Conservation (phyloP, 2,797 vertebrate species). For the Acanthurus leucopareius region DNA sequence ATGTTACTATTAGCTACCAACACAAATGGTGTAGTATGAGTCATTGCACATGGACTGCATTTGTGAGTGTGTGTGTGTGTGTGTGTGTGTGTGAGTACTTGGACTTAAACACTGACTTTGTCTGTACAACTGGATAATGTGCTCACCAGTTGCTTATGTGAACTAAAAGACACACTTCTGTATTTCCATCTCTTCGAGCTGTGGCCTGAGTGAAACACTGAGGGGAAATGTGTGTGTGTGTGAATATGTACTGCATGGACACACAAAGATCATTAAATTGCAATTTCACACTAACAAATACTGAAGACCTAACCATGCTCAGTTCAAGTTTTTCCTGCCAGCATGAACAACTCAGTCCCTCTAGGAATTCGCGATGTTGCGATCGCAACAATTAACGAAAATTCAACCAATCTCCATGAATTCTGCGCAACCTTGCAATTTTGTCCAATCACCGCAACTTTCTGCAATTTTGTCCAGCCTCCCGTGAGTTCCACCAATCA, state of each 20-base stretch:
- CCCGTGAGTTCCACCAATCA: too few species aligned
- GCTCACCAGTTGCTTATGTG: neutral
- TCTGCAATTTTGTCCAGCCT: too few species aligned
- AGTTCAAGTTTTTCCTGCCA: neutral
- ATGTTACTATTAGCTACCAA: conserved; percentile 6
- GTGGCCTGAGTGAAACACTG: neutral
- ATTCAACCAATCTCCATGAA: too few species aligned
- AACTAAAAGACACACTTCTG: conserved; percentile 5
- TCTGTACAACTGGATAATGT: neutral
- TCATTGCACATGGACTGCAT: neutral
- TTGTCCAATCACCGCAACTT: too few species aligned
- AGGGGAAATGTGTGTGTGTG: neutral
- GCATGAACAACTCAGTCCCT: neutral
- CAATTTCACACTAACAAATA: neutral
- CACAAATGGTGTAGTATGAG: conserved; percentile 10
- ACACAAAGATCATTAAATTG: neutral
- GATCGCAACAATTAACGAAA: too few species aligned
- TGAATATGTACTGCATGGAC: neutral
- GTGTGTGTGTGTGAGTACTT: neutral
- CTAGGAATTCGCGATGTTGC: too few species aligned
- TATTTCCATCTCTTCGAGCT: neutral
- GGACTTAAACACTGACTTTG: neutral
- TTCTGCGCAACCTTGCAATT: too few species aligned
- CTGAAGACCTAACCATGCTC: neutral
- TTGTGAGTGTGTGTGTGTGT: too few species aligned